phyloP scores from a whole-genome alignment of 2,797 vertebrate genomes.

The Liasis olivaceus region DNA sequence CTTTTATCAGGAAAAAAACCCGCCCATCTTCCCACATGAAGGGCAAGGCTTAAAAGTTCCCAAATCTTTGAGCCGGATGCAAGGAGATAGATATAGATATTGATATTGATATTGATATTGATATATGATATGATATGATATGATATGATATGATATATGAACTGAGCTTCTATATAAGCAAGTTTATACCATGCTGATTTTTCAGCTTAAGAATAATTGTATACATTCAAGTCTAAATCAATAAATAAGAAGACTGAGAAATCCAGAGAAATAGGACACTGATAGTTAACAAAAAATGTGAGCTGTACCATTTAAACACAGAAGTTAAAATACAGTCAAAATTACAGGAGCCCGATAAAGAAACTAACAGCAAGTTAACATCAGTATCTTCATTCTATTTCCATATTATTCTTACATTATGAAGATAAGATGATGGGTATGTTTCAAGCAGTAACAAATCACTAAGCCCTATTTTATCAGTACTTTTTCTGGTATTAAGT shows the following conservation, averaged over 20 bases:
- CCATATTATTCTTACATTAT: constrained; percentile 43
- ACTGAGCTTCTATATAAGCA: neutral
- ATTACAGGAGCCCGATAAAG: neutral
- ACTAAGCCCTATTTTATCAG: constrained; percentile 6
- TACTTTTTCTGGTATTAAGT: constrained; percentile 41
- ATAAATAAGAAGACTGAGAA: neutral
- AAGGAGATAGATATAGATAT: no score
- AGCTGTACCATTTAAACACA: neutral
- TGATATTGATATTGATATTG: no score
- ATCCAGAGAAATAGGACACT: rapidly evolving
- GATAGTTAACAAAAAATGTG: neutral
- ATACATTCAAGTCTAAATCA: neutral
- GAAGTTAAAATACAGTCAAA: neutral
- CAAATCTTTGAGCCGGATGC: no score
- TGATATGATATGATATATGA: no score
- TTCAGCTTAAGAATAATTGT: neutral
- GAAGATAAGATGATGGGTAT: constrained; percentile 33
- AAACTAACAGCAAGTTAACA: neutral
- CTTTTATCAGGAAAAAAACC: no score
- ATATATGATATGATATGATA: no score
- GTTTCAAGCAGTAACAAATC: constrained; percentile 28
- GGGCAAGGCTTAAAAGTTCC: no score
- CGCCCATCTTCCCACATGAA: no score
- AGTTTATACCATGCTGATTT: neutral
- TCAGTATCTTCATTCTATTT: neutral